These are phyloP conservation scores for Pempheris klunzingeri DNA, from an alignment of 2,797 vertebrate genomes.

Conservation along the genomic window DNA sequence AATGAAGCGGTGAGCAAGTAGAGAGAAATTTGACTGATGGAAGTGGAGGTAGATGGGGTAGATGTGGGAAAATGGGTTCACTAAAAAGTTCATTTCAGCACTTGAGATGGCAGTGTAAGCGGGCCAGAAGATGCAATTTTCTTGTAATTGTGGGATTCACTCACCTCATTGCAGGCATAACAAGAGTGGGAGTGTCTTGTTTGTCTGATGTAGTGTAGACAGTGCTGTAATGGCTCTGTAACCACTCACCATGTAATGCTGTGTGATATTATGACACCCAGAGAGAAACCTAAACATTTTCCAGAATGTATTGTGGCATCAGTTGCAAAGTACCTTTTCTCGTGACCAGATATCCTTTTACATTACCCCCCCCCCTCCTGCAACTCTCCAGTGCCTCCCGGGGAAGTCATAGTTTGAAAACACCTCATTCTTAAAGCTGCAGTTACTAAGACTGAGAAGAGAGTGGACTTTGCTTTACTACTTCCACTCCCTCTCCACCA, in stretches of 20 bases:
- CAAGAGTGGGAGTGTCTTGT: background rate
- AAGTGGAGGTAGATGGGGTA: background rate
- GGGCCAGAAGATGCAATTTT: conserved; percentile 3
- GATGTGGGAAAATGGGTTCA: too few relatives aligned
- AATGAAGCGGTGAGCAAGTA: too few relatives aligned
- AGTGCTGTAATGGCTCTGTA: conserved; percentile 4
- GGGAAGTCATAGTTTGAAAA: too few relatives aligned
- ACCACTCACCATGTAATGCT: conserved; percentile 2
- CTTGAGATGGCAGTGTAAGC: background rate
- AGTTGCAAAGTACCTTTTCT: background rate
- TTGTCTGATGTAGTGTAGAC: background rate
- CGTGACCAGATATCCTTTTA: too few relatives aligned
- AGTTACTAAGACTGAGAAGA: too few relatives aligned
- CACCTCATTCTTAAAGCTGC: too few relatives aligned
- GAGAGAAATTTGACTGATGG: too few relatives aligned
- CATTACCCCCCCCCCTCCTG: too few relatives aligned
- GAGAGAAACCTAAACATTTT: background rate
- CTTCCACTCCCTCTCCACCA: too few relatives aligned
- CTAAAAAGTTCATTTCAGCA: background rate
- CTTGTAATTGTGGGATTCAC: conserved; percentile 16
- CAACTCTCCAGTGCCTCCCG: too few relatives aligned
- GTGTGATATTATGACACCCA: background rate
- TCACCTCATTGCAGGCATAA: background rate
- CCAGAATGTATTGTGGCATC: background rate
- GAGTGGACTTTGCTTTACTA: too few relatives aligned